phyloP scores from a whole-genome alignment of 2,888 invertebrate species.

The Drosophila nr. perissopoda region DNA sequence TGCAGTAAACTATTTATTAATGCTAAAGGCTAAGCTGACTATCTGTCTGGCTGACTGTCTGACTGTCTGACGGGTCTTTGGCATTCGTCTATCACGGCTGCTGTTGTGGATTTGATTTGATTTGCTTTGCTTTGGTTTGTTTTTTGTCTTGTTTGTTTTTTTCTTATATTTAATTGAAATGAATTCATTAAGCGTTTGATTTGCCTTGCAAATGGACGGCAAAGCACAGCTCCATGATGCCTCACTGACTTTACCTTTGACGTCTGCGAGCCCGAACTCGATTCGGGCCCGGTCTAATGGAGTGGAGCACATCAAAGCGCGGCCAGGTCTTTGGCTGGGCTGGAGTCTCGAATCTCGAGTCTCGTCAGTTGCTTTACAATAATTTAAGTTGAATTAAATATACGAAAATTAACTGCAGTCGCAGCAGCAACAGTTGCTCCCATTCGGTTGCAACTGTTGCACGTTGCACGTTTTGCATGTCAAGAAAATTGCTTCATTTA shows the following conservation, averaged over 20 bases:
- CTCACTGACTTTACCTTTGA: conserved; percentile 68
- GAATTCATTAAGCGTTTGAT: conserved; percentile 79
- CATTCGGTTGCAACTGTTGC: conserved; percentile 71
- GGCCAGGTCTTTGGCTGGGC: conserved; percentile 28
- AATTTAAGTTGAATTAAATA: conserved; percentile 79
- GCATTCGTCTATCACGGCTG: conserved; percentile 66
- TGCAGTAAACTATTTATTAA: conserved; percentile 74
- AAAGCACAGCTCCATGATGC: conserved; percentile 43
- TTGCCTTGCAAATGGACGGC: conserved; percentile 75
- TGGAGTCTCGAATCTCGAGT: conserved; percentile 12
- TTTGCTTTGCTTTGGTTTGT: conserved; percentile 22
- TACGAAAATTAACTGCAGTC: conserved; percentile 72
- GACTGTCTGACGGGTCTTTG: conserved; percentile 50
- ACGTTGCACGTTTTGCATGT: conserved; percentile 81
- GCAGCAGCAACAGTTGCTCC: conserved; percentile 52
- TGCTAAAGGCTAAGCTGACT: conserved; percentile 55
- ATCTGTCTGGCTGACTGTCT: background rate
- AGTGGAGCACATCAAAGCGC: conserved; percentile 56
- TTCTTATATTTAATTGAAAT: conserved; percentile 75
- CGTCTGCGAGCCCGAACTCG: conserved; percentile 39
- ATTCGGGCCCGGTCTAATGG: conserved; percentile 39
- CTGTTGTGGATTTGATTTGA: conserved; percentile 34
- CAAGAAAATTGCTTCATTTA: conserved; percentile 80
- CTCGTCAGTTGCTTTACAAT: conserved; percentile 58
- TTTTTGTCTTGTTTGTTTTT: conserved; percentile 28